These are phyloP conservation scores for Tragelaphus buxtoni DNA, from an alignment of 2,113 vertebrate species.

Conservation along the genomic window DNA sequence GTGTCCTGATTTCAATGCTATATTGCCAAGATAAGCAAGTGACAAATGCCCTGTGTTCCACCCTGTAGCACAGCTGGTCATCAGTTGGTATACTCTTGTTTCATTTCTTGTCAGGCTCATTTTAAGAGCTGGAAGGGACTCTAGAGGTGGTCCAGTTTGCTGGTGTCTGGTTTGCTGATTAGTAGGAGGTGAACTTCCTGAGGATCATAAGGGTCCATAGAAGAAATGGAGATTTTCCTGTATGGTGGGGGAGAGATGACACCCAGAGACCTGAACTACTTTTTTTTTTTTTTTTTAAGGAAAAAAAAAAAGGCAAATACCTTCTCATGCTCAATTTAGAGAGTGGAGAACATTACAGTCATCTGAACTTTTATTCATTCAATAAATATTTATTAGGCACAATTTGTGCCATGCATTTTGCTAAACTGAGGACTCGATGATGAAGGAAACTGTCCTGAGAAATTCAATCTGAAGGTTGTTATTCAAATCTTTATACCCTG, in stretches of 20 bases:
- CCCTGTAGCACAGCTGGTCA: not conserved
- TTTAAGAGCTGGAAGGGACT: not conserved
- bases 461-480: not conserved
- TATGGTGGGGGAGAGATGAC: not conserved
- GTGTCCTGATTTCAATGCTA: not conserved
- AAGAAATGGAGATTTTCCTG: not conserved
- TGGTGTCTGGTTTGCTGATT: not conserved
- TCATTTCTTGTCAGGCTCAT: not conserved
- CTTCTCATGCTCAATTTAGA: not conserved
- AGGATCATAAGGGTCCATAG: not conserved
- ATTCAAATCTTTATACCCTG: not conserved
- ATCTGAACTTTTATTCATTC: not conserved
- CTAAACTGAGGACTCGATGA: not conserved
- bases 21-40: not conserved
- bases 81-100: not conserved
- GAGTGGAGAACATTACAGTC: not conserved
- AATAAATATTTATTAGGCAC: not conserved
- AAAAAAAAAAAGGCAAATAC: not conserved
- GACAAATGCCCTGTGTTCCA: not conserved
- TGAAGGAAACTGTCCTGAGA: not conserved
- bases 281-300: accelerated
- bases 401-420: not conserved
- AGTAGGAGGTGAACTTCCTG: not conserved
- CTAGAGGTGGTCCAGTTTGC: not conserved
- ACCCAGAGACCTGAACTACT: not conserved